Conservation (phyloP, 2,113 vertebrate genomes). For the Ptyas mucosa region DNA sequence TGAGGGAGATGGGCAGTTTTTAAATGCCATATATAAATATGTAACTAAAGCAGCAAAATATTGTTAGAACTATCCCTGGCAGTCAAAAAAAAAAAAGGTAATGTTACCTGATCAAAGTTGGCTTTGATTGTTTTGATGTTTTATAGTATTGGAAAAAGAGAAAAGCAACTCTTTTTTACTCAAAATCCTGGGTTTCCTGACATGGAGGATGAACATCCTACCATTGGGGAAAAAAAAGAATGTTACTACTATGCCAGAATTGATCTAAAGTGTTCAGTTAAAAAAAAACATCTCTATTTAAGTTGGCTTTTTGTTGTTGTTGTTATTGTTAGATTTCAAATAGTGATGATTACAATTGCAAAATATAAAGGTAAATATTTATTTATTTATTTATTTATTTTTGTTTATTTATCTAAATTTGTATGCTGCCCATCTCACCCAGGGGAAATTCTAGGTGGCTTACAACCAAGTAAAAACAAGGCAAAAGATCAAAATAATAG, state of each 20-base stretch:
- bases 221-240: not conserved
- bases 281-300: not conserved
- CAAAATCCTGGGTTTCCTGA: constrained; percentile 8
- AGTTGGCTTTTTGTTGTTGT: not conserved
- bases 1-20: not conserved
- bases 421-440: no score
- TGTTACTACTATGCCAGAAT: not conserved
- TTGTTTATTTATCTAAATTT: no score
- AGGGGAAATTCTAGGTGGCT: no score
- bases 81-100: not conserved
- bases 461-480: no score
- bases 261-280: not conserved
- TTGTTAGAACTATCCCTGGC: constrained; percentile 13
- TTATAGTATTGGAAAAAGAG: not conserved
- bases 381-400: not conserved
- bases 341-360: not conserved
- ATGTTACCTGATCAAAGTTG: constrained; percentile 14
- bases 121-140: not conserved
- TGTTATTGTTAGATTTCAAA: not conserved
- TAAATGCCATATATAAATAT: not conserved
- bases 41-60: constrained; percentile 3
- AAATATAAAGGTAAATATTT: not conserved
- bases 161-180: not conserved
- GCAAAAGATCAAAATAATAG: no score
- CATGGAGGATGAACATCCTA: not conserved